Percentiles rank a stretch among this genome's conserved stretches.
These are phyloP conservation scores for Chamaea fasciata DNA, from an alignment of 2,113 vertebrate genomes.

Conservation along the genomic window DNA sequence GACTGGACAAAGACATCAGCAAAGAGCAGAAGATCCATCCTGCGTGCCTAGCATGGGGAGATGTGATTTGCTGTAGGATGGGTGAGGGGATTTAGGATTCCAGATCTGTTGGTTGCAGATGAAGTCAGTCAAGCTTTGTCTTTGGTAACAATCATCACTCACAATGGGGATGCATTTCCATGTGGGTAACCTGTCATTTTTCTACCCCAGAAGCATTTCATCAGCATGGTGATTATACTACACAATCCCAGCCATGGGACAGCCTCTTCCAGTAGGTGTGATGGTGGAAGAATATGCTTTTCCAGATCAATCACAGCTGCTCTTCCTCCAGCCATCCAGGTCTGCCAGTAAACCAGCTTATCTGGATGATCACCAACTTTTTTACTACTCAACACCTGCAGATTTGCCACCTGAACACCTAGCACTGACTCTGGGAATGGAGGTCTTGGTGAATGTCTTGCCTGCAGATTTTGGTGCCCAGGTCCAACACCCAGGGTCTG, in stretches of 20 bases:
- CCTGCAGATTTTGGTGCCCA: not conserved
- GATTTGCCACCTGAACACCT: not conserved
- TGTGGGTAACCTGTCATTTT: not conserved
- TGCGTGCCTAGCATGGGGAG: not conserved
- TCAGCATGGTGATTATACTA: not conserved
- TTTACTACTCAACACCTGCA: not conserved
- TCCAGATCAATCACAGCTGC: not conserved
- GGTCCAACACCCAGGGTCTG: not conserved
- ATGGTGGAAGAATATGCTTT: not conserved
- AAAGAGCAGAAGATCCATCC: not conserved
- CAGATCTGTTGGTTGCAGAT: fast-evolving
- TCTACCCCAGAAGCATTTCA: not conserved
- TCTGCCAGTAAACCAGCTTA: not conserved
- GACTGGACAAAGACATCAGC: not conserved
- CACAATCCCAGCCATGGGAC: not conserved
- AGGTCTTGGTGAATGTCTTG: not conserved
- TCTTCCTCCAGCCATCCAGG: not conserved
- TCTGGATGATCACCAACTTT: not conserved
- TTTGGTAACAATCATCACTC: not conserved
- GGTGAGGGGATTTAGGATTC: not conserved
- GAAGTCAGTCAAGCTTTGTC: not conserved
- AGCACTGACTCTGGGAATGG: not conserved
- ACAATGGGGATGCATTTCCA: not conserved
- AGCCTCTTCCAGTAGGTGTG: not conserved
- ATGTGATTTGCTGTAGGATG: not conserved